Evolutionary conservation across 2,888 invertebrate genomes (phyloP), one percentile per base, ranked within the genome.

Genomic region (Lepas anatifera): DNA sequence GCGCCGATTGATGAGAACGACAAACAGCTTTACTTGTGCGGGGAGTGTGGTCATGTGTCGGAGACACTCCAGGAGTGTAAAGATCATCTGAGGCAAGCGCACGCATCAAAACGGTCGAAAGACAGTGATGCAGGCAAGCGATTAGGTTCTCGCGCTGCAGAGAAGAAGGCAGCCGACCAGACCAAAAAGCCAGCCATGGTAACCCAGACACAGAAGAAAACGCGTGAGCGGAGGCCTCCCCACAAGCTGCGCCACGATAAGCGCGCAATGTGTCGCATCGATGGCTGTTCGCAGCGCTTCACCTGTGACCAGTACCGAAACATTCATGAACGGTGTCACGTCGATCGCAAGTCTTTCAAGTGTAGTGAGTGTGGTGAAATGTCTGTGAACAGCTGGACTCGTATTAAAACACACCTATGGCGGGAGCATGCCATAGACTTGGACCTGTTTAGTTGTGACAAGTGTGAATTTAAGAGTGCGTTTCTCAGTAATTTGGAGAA

Each of bases 241-340:
- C 58, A 32, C 8, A 58, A 58, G 58, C 58, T 58, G 35, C 58
- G 58, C 22, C 58, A 58, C 58, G 58, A 58, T 2, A 58, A 58
- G 35, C 58, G 58, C 7, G 32, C 22, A 18, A 25, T 25, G 58
- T 58, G 58, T 22, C 58, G 58, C 22, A 35, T 58, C 32, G 58
- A 58, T 10, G 35, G 35, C 32, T 58, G 58, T 18, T 58, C 58
- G 58, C 22, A 25, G 32, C 58, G 58, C 32, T 58, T 58, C 32
- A 58, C 58, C 22, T n/a, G 58, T 35, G 58, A 58, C 32, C 32
- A 58, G 58, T 58, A 58, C 32, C 58, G 58, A 32, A 22, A 7
- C 58, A 10, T 35, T 7, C 58, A 58, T 22, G 58, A 58, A 22
- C 18, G n/a, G 35, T 58, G 58, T 22, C 58, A 58, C 35, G 58